These are phyloP conservation scores for Clarias fuscus DNA, from an alignment of 2,797 vertebrate genomes.

Conservation along the genomic window DNA sequence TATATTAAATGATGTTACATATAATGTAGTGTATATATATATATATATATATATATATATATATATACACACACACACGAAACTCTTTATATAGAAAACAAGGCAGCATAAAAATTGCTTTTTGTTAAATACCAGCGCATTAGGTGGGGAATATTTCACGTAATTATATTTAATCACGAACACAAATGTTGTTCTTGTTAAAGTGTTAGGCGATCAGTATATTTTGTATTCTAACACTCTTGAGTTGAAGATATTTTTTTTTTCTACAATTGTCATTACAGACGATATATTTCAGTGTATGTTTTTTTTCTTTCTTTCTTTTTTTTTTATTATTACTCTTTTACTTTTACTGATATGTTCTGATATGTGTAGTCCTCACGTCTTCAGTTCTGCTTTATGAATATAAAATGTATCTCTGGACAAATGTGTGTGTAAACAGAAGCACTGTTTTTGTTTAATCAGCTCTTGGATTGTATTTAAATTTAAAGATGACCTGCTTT, in stretches of 20 bases:
- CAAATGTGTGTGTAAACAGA: slow-evolving; percentile 41
- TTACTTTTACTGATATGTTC: slow-evolving; percentile 23
- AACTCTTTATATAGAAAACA: not conserved
- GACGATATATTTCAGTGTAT: slow-evolving; percentile 47
- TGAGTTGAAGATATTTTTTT: slow-evolving; percentile 28
- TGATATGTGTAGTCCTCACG: slow-evolving; percentile 18
- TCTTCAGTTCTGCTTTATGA: slow-evolving; percentile 38
- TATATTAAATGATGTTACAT: not conserved
- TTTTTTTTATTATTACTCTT: slow-evolving; percentile 5
- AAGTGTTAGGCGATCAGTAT: slow-evolving; percentile 51
- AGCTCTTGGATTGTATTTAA: slow-evolving; percentile 59
- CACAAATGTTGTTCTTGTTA: slow-evolving; percentile 47
- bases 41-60: not conserved
- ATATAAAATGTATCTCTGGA: slow-evolving; percentile 41
- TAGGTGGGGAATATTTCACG: slow-evolving; percentile 46
- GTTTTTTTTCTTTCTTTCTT: not conserved
- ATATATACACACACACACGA: not conserved
- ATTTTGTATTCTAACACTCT: slow-evolving; percentile 54
- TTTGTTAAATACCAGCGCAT: slow-evolving; percentile 46
- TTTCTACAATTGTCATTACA: slow-evolving; percentile 47
- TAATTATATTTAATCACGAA: slow-evolving; percentile 51
- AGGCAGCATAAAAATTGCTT: slow-evolving; percentile 35
- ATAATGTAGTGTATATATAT: not conserved
- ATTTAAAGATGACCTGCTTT: slow-evolving; percentile 54
- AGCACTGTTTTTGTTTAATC: slow-evolving; percentile 55